Conservation (phyloP, 2,888 invertebrate species). For the Metallyticus violacea region DNA sequence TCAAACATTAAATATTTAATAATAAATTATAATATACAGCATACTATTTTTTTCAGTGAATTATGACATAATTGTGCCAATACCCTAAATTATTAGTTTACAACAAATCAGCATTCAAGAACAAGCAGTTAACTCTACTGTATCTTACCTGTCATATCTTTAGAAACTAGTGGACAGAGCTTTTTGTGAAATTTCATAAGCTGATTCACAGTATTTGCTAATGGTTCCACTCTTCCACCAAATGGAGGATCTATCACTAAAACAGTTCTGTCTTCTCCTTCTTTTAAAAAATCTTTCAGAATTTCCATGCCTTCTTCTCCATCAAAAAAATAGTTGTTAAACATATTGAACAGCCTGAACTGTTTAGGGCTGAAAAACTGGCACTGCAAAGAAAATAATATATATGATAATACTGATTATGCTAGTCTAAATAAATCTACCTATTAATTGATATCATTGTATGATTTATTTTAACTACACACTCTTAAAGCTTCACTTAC, state of each 20-base stretch:
- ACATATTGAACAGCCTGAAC: conserved; percentile 85
- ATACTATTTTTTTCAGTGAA: no score
- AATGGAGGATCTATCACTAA: conserved; percentile 88
- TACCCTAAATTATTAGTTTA: no score
- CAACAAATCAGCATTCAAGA: no score
- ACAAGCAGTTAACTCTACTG: no score
- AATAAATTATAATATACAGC: no score
- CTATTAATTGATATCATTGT: no score
- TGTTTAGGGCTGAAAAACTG: conserved; percentile 48
- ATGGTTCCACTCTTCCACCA: conserved; percentile 81
- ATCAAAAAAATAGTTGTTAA: conserved; percentile 83
- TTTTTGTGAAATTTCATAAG: conserved; percentile 35
- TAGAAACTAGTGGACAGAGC: not conserved
- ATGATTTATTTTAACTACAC: no score
- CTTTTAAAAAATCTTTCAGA: conserved; percentile 33
- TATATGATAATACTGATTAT: no score
- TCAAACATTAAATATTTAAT: no score
- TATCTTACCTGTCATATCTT: conserved; percentile 10
- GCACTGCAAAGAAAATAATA: conserved; percentile 38
- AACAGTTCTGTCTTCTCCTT: conserved; percentile 50
- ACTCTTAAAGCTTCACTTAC: no score
- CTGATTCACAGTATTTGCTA: conserved; percentile 62
- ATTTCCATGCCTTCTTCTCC: conserved; percentile 37
- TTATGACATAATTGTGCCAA: no score
- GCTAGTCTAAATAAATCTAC: no score